Evolutionary conservation across 2,113 vertebrate genomes (phyloP), one percentile per base, ranked within the genome.

Genomic region (Amazona vittata): DNA sequence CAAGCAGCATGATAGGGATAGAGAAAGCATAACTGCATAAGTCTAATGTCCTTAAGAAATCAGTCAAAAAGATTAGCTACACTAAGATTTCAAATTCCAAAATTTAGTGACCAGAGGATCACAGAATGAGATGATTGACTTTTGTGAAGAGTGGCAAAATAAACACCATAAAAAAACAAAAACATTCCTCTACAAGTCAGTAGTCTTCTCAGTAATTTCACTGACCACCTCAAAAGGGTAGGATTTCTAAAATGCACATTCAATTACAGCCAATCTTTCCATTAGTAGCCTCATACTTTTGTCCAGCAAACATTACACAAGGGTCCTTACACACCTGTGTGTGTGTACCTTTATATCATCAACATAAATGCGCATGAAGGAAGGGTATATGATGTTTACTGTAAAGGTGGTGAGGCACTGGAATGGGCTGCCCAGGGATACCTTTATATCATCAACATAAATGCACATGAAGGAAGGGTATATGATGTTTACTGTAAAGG

Each of bases 341-440:
- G 1, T 3, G 11, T 37, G 4, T 5, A 55, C 12, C 19, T 28
- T 7, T 52, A 7, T 18, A 22, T 22, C 39, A n/a, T 20, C 2
- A 9, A 83, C 67, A 77, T 22, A 83, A 71, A 83, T 41, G 8
- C n/a, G 73, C 5, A 7, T 1, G 7, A 64, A 78, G 55, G 57
- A 92, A 81, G 13, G 12, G 21, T 19, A 19, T 25, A 16, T 3
- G 20, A 13, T 15, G 22, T 49, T 49, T 49, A 25, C 24, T 49
- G 47, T 49, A 24, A 49, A 22, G 47, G 22, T 14, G 47, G 47
- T 49, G 47, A 49, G 47, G 22, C 47, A 24, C 47, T 49, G 35
- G 35, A 35, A 35, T 35, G 35, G 35, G 35, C 35, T 49, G 49
- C 49, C 49, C 49, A 25, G 49, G 12, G 49, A 49, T n/a, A n/a